Base-by-base conservation (phyloP, 1,140 invertebrate species). In the Spodoptera litura region DNA sequence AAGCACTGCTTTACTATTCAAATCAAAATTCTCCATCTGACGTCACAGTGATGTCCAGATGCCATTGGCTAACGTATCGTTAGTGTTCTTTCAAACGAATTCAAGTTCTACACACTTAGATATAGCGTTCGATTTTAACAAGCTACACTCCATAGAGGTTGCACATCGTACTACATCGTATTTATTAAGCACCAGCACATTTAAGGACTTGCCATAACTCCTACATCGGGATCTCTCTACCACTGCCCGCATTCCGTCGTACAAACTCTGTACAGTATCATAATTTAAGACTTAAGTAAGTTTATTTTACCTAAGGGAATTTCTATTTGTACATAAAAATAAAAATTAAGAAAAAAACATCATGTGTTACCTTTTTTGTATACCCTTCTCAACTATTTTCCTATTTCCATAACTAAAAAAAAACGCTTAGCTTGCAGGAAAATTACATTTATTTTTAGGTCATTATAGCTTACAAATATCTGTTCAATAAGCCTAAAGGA, bases 281-380 rank as follows among this genome's bases (percentile, higher is more conserved):
- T 87, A 90, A 89, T 90, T 85, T 91, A 89, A 91, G 85, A 81
- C 83, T 88, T 87, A 91, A 88, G 79, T 93, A 92, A 89, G 87
- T 89, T 87, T 91, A 89, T 85, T 89, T 56, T 87, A 88, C 85
- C 61, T 91, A 89, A 90, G 87, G 88, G 87, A 89, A 85, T 91
- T 93, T 93, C 81, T 92, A 92, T 93, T 93, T 94, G 93, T 94
- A 94, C 92, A 93, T 94, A 94, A 91, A 73, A 94, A 91, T 90
- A 91, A 91, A 91, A 91, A 94, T 81, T 78, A 83, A 82, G 71
- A 80, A 77, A 88, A 53, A 81, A 74, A 78, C 55, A 53, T 78
- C 61, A 20, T 20, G 68, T 75, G 71, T 83, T 78, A 81, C 80
- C 80, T 44, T 44, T 6, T 8, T 44, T 44, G 1, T 44, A 8